Evolutionary conservation across 2,113 vertebrate genomes (phyloP).

Genomic region (Pristiophorus japonicus): DNA sequence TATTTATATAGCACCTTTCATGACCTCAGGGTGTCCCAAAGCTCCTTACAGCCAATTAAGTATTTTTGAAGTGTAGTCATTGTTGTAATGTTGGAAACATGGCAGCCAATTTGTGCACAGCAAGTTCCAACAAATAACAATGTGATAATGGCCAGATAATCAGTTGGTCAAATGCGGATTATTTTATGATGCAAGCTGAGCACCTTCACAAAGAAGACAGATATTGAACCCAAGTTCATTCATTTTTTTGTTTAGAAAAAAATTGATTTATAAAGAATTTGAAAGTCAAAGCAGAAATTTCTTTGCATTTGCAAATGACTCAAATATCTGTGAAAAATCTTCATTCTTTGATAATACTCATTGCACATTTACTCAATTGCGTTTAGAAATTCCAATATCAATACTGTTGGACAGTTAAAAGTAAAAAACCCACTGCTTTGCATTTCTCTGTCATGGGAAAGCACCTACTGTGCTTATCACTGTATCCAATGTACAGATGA

Average conservation of each 20-base stretch:
- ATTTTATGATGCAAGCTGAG: neutral
- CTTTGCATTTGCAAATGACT: neutral
- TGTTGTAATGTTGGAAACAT: neutral
- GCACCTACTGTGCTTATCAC: neutral
- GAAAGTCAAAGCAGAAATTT: neutral
- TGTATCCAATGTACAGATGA: neutral
- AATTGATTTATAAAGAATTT: neutral
- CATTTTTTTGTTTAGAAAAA: neutral
- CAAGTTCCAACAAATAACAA: neutral
- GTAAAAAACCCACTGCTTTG: neutral
- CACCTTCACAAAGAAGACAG: neutral
- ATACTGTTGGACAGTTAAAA: neutral
- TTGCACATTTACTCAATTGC: neutral
- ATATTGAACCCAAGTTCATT: neutral
- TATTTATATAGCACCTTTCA: neutral
- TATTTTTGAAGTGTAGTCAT: neutral
- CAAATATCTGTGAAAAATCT: neutral
- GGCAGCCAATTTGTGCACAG: neutral
- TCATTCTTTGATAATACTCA: neutral
- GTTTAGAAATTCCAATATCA: neutral
- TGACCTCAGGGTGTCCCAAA: neutral
- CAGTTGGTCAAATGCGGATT: neutral
- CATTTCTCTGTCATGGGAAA: neutral
- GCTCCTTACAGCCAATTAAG: neutral
- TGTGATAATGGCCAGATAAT: neutral